A percentile compares a stretch with the other conserved stretches of the same genome.
Conservation (phyloP, 2,797 vertebrate genomes). For the Margarornis squamiger region DNA sequence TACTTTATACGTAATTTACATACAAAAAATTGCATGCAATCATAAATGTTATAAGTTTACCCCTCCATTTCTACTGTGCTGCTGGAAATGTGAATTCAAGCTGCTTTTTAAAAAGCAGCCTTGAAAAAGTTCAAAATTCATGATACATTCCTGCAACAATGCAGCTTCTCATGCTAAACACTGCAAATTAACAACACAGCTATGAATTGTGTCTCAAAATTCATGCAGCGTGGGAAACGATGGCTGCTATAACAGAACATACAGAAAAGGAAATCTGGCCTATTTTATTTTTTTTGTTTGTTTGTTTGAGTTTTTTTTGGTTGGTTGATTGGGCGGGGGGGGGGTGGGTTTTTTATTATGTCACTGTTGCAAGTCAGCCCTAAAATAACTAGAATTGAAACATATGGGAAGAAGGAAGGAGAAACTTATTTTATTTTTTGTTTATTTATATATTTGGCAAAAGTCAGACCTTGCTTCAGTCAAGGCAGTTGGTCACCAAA, state of each 20-base stretch:
- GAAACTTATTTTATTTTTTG: not conserved
- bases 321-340: not conserved
- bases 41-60: not conserved
- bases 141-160: not conserved
- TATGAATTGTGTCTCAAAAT: not conserved
- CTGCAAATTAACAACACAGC: not conserved
- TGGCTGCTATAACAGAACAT: not conserved
- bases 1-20: not conserved
- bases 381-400: not conserved
- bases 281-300: not conserved
- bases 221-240: not conserved
- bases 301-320: no score
- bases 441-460: not conserved
- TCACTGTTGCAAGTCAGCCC: not conserved
- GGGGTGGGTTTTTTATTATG: not conserved
- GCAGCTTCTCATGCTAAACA: not conserved
- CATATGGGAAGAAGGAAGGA: not conserved
- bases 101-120: not conserved
- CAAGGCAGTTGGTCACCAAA: not conserved
- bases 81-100: not conserved
- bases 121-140: not conserved
- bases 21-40: not conserved
- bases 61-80: not conserved
- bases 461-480: not conserved
- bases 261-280: not conserved